A percentile compares a stretch with the other conserved stretches of the same genome.
These are phyloP conservation scores for Marmota monax DNA, from an alignment of 2,113 vertebrate species.

Conservation along the genomic window DNA sequence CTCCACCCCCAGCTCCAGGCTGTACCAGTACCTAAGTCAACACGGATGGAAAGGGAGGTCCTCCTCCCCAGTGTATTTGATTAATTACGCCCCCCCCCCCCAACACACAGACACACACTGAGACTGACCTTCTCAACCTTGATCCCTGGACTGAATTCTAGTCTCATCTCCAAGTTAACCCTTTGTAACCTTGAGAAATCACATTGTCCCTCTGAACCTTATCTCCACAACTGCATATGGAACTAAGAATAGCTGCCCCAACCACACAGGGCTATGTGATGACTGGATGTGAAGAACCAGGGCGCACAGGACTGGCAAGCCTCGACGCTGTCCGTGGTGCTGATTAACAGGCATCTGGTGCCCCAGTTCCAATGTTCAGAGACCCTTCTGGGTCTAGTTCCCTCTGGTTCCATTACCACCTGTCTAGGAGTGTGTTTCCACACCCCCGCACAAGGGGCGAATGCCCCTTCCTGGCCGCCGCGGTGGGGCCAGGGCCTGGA, in stretches of 20 bases:
- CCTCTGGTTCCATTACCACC: background rate
- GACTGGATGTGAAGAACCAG: fast-evolving
- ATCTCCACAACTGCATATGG: background rate
- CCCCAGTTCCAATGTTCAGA: background rate
- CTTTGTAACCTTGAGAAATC: background rate
- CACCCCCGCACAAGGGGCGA: no score
- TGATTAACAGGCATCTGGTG: background rate
- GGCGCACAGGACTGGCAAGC: fast-evolving
- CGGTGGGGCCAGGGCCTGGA: background rate
- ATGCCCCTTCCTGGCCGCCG: background rate
- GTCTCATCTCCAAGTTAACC: background rate
- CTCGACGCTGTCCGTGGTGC: constrained; percentile 63
- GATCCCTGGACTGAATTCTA: background rate
- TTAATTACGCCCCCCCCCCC: fast-evolving
- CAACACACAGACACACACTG: background rate
- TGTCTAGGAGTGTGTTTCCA: background rate
- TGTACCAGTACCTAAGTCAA: background rate
- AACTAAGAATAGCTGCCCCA: background rate
- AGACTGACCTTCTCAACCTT: constrained; percentile 10
- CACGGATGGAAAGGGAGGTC: background rate
- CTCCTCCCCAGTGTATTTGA: background rate
- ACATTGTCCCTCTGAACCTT: background rate
- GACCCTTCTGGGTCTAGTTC: background rate
- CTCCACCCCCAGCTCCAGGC: background rate
- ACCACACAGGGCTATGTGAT: background rate